Percentiles rank a stretch among this genome's conserved stretches.
phyloP scores from a whole-genome alignment of 2,113 vertebrate genomes.

The Riparia riparia region DNA sequence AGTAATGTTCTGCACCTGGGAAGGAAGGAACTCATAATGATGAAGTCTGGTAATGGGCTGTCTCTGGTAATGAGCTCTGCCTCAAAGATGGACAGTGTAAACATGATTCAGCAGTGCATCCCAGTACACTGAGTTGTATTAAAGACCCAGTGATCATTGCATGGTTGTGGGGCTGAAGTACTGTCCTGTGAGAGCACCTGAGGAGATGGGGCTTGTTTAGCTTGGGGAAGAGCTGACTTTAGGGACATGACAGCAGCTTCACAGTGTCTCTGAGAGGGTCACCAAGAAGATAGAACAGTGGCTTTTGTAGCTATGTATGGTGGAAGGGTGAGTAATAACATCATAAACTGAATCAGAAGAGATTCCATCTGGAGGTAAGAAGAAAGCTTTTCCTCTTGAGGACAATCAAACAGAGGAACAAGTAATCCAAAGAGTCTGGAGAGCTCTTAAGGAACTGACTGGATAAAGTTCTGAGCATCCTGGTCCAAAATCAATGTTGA shows the following conservation, averaged over 20 bases:
- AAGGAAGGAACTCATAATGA: background rate
- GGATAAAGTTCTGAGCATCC: background rate
- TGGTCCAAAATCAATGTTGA: background rate
- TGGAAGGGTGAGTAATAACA: background rate
- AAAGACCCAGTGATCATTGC: background rate
- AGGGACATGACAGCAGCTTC: background rate
- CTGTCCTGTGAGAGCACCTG: background rate
- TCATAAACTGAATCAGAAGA: background rate
- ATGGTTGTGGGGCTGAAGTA: background rate
- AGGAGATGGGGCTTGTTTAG: background rate
- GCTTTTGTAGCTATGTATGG: background rate
- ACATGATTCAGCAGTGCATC: background rate
- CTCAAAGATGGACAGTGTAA: background rate
- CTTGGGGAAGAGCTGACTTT: background rate
- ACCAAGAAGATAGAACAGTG: accelerated
- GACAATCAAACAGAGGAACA: background rate
- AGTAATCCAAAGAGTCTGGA: background rate
- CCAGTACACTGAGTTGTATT: background rate
- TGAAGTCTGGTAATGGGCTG: background rate
- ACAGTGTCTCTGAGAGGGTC: background rate
- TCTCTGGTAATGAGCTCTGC: background rate
- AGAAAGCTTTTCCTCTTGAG: background rate
- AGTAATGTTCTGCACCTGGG: background rate
- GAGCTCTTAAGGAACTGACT: background rate
- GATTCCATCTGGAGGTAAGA: background rate